Evolutionary conservation across 2,888 invertebrate species (phyloP).

Genomic region (Eulithis prunata): DNA sequence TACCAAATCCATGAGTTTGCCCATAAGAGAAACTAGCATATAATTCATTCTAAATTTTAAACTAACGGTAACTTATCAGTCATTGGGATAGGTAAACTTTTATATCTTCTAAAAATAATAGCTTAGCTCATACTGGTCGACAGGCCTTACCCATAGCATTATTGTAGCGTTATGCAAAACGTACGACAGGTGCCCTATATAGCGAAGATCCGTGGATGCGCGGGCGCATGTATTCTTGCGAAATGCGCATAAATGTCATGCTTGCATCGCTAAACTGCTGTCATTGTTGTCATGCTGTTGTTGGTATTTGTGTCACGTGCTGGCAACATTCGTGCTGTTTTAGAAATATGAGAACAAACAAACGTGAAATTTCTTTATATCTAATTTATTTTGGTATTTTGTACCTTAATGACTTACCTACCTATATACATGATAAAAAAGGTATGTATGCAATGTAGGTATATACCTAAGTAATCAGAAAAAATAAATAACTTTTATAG

Average conservation of each 20-base stretch:
- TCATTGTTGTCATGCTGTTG: slow-evolving; percentile 29
- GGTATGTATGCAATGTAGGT: too few relatives aligned
- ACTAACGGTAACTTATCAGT: too few relatives aligned
- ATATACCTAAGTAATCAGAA: too few relatives aligned
- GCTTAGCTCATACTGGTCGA: not conserved
- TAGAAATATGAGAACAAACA: slow-evolving; percentile 8
- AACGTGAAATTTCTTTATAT: not conserved
- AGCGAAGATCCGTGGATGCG: slow-evolving; percentile 34
- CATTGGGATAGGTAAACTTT: too few relatives aligned
- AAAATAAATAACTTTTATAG: too few relatives aligned
- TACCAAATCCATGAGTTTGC: too few relatives aligned
- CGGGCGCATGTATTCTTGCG: slow-evolving; percentile 31
- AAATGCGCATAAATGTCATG: slow-evolving; percentile 33
- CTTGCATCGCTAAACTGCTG: slow-evolving; percentile 30
- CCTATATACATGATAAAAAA: too few relatives aligned
- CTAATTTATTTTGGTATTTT: not conserved
- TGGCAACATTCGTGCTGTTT: slow-evolving; percentile 21
- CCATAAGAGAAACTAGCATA: too few relatives aligned
- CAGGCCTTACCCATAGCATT: slow-evolving; percentile 23
- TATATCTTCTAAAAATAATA: not conserved
- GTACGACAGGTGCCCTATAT: slow-evolving; percentile 48
- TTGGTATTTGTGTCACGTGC: slow-evolving; percentile 25
- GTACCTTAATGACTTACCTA: too few relatives aligned
- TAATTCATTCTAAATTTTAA: too few relatives aligned
- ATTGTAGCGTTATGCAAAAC: slow-evolving; percentile 42